Evolutionary conservation across 2,888 invertebrate genomes (phyloP).

Genomic region (Nowickia ferox): DNA sequence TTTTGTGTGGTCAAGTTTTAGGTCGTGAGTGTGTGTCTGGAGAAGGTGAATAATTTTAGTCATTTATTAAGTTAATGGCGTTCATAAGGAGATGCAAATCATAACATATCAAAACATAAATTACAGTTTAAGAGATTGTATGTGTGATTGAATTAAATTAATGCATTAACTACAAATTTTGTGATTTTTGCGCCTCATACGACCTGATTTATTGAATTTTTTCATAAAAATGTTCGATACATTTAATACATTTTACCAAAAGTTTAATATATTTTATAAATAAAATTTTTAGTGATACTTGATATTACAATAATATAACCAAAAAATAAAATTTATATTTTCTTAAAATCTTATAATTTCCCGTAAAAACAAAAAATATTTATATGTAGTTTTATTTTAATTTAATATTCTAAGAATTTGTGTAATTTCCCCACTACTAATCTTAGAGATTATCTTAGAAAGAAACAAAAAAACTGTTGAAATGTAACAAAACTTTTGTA

Average conservation of each 20-base stretch:
- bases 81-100: background rate
- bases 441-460: conserved; percentile 10
- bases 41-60: background rate
- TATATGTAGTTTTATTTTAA: background rate
- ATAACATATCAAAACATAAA: background rate
- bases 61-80: background rate
- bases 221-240: too few relatives aligned
- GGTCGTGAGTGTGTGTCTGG: background rate
- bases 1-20: conserved; percentile 51
- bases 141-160: too few relatives aligned
- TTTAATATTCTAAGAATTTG: conserved; percentile 35
- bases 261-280: too few relatives aligned
- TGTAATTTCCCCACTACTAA: conserved; percentile 1
- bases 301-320: too few relatives aligned
- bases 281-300: too few relatives aligned
- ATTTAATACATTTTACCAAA: too few relatives aligned
- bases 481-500: conserved; percentile 38
- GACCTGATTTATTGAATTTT: too few relatives aligned
- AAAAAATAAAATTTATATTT: too few relatives aligned
- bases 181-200: too few relatives aligned
- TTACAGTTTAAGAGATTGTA: too few relatives aligned
- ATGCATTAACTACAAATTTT: too few relatives aligned
- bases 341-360: background rate
- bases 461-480: conserved; percentile 3
- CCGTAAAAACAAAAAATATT: background rate